These are phyloP conservation scores for Ciconia boyciana DNA, from an alignment of 2,113 vertebrate species.

Conservation along the genomic window DNA sequence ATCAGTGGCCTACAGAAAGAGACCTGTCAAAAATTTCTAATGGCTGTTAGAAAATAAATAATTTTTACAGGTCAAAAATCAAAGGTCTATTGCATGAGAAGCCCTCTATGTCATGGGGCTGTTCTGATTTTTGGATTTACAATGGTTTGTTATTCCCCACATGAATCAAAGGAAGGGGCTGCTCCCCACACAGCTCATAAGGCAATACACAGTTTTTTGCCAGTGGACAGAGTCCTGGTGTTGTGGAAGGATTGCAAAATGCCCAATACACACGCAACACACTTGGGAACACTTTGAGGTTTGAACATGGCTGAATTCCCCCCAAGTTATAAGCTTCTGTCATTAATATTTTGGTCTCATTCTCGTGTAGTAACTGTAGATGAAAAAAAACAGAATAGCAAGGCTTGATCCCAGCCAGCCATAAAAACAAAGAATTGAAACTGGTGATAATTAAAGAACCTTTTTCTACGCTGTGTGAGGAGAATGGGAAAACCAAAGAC, in stretches of 20 bases:
- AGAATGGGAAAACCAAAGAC: background rate
- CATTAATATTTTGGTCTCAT: background rate
- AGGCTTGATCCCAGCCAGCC: background rate
- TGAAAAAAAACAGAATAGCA: background rate
- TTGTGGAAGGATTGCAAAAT: background rate
- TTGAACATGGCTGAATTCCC: background rate
- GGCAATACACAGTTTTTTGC: background rate
- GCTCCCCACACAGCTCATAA: background rate
- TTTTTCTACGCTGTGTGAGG: background rate
- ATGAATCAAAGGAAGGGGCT: background rate
- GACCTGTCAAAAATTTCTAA: background rate
- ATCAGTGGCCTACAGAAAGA: background rate
- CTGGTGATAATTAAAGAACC: background rate
- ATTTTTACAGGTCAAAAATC: background rate
- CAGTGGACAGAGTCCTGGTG: rapidly evolving
- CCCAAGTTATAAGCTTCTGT: background rate
- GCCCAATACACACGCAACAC: too few species aligned
- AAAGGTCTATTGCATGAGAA: background rate
- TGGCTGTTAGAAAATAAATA: background rate
- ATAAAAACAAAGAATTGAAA: background rate
- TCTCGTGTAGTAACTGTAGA: background rate
- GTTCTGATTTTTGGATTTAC: background rate
- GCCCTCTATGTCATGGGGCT: background rate
- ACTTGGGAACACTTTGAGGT: background rate
- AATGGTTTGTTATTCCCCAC: background rate